Conservation (phyloP, 2,113 vertebrate species). For the Lampris megalopsis region DNA sequence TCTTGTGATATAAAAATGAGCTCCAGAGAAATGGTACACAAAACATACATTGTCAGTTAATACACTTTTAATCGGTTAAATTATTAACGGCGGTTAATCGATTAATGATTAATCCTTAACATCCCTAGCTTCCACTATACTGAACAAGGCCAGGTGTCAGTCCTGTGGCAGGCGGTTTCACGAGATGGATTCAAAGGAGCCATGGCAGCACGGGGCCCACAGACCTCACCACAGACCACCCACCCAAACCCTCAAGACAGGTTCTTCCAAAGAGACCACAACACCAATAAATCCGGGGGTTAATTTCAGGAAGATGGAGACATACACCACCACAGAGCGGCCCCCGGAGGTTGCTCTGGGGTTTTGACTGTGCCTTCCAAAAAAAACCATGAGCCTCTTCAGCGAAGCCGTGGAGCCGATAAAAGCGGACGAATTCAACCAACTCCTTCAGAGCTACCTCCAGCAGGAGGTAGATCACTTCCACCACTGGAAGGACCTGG, state of each 20-base stretch:
- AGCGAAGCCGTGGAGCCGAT: conserved; percentile 88
- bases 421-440: conserved; percentile 89
- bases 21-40: no score
- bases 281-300: conserved; percentile 72
- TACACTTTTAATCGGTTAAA: no score
- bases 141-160: conserved; percentile 84
- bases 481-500: conserved; percentile 93
- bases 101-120: no score
- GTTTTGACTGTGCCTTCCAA: conserved; percentile 90
- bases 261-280: conserved; percentile 62
- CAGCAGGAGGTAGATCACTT: conserved; percentile 90
- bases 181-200: conserved; percentile 64
- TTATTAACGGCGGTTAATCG: no score
- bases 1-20: no score
- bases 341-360: conserved; percentile 83
- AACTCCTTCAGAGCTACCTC: conserved; percentile 90
- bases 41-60: no score
- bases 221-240: conserved; percentile 61
- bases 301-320: conserved; percentile 56
- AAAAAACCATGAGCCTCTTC: conserved; percentile 89
- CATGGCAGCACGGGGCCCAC: conserved; percentile 73
- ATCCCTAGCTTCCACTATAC: conserved; percentile 83
- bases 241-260: conserved; percentile 67
- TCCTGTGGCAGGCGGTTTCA: conserved; percentile 69
- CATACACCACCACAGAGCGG: conserved; percentile 47